Evolutionary conservation across 1,140 invertebrate genomes (phyloP).

Genomic region (Solenopsis fugax): DNA sequence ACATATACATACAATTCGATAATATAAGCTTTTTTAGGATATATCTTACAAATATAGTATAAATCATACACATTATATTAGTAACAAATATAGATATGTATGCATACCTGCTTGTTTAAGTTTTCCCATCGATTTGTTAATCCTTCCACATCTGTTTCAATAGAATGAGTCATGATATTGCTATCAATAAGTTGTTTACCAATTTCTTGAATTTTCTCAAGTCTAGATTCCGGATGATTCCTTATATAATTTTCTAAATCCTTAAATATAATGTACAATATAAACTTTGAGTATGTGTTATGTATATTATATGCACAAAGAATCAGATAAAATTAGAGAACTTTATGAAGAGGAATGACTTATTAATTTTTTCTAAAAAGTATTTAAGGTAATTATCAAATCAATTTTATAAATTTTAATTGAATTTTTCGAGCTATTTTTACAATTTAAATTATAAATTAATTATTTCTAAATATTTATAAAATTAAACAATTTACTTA

Average conservation of each 20-base stretch:
- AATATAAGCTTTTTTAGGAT: constrained; percentile 33
- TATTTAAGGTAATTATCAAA: neutral
- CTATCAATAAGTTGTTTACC: constrained; percentile 91
- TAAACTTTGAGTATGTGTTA: neutral
- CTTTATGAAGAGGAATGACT: neutral
- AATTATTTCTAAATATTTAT: constrained; percentile 27
- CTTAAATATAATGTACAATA: constrained; percentile 75
- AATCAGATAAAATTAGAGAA: constrained; percentile 57
- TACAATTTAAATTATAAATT: neutral
- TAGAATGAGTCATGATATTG: constrained; percentile 91
- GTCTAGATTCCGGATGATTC: constrained; percentile 91
- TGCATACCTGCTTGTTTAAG: constrained; percentile 89
- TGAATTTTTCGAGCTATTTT: constrained; percentile 21
- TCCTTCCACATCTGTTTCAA: constrained; percentile 90
- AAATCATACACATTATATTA: constrained; percentile 29
- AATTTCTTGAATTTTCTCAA: constrained; percentile 92
- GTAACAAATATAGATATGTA: constrained; percentile 1
- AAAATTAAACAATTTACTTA: constrained; percentile 85
- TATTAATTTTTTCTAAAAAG: neutral
- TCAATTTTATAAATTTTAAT: constrained; percentile 39
- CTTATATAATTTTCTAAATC: constrained; percentile 95
- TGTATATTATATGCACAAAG: constrained; percentile 77
- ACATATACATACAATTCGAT: constrained; percentile 36
- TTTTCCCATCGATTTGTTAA: constrained; percentile 90
- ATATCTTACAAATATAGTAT: neutral